Evolutionary conservation across 2,797 vertebrate genomes (phyloP).

Genomic region (Siniperca scherzeri): DNA sequence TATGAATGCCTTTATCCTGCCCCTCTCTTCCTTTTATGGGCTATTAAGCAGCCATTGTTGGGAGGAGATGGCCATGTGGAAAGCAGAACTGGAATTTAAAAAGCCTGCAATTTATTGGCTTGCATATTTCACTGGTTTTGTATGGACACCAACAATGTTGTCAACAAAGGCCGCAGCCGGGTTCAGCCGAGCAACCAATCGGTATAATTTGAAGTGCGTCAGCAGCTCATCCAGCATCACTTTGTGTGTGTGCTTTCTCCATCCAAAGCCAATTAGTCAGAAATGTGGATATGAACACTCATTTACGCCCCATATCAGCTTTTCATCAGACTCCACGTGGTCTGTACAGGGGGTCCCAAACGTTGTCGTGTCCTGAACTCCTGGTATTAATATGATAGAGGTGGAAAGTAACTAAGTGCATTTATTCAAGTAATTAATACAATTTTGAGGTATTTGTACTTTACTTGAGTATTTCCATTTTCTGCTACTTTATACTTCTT

Average conservation of each 20-base stretch:
- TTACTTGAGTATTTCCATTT: not conserved
- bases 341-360: conserved; percentile 6
- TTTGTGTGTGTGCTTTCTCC: conserved; percentile 18
- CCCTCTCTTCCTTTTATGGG: not conserved
- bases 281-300: conserved; percentile 51
- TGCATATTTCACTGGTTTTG: conserved; percentile 62
- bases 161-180: conserved; percentile 47
- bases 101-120: conserved; percentile 28
- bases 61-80: conserved; percentile 13
- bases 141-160: conserved; percentile 42
- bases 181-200: conserved; percentile 46
- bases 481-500: not conserved
- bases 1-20: not conserved
- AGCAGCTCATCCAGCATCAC: conserved; percentile 47
- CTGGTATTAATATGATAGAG: not conserved
- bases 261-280: conserved; percentile 64
- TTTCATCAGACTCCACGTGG: conserved; percentile 73
- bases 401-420: not conserved
- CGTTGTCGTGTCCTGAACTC: not conserved
- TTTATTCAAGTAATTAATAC: not conserved
- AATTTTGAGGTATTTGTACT: too few relatives aligned
- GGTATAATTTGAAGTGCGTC: conserved; percentile 43
- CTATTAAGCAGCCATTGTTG: conserved; percentile 28
- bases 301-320: conserved; percentile 55
- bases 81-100: conserved; percentile 39